Conservation (phyloP, 2,797 vertebrate genomes). For the Paedocypris micromegethes region DNA sequence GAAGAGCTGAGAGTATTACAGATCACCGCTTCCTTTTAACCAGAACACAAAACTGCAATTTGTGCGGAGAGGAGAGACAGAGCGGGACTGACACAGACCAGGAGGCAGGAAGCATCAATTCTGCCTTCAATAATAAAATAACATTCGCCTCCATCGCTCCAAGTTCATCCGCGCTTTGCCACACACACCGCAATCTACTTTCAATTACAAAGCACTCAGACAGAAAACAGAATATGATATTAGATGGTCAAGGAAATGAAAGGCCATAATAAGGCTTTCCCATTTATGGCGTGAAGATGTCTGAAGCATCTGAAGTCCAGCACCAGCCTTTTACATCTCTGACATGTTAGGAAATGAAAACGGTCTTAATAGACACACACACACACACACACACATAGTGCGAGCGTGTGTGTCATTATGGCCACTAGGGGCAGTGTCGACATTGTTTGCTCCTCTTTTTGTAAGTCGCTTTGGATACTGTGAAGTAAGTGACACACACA, state of each 20-base stretch:
- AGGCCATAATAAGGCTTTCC: constrained; percentile 26
- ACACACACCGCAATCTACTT: constrained; percentile 3
- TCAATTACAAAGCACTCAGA: constrained; percentile 8
- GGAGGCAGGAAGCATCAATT: constrained; percentile 1
- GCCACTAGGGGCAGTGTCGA: no score
- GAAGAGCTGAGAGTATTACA: no score
- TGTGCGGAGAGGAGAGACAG: no score
- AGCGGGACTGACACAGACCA: neutral
- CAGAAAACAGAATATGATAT: constrained; percentile 14
- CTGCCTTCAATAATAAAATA: neutral
- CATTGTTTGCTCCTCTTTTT: no score
- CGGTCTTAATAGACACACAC: no score
- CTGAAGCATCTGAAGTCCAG: constrained; percentile 31
- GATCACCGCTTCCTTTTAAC: constrained; percentile 1
- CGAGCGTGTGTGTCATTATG: no score
- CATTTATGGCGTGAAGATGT: constrained; percentile 23
- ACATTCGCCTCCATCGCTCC: no score
- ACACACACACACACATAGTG: no score
- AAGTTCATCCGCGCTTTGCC: neutral
- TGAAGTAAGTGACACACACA: no score
- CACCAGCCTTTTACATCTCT: neutral
- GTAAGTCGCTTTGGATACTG: no score
- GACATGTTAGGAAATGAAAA: no score
- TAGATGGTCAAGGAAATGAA: constrained; percentile 3
- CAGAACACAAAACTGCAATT: constrained; percentile 17